Conservation (phyloP, 2,888 invertebrate species). For the Sphaerophoria rueppellii region DNA sequence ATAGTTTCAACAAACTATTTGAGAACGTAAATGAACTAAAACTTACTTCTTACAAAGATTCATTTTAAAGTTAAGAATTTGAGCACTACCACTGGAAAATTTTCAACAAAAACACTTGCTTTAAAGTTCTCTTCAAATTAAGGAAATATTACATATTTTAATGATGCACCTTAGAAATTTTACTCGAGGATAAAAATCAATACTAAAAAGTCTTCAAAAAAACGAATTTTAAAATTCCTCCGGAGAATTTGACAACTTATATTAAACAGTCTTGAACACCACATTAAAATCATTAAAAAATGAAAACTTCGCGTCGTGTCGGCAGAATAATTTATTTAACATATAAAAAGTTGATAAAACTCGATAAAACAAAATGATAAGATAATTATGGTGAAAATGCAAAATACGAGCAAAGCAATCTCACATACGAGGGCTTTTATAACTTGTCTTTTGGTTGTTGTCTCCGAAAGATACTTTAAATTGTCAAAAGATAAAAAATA, state of each 20-base stretch:
- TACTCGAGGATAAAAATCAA: neutral
- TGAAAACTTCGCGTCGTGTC: constrained; percentile 25
- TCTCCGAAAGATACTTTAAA: constrained; percentile 58
- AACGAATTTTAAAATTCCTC: neutral
- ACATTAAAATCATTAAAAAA: constrained; percentile 58
- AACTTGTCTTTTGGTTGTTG: constrained; percentile 30
- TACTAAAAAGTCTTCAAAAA: neutral
- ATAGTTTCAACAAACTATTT: too few species aligned
- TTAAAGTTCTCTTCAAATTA: too few species aligned
- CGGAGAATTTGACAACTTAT: constrained; percentile 35
- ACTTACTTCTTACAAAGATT: too few species aligned
- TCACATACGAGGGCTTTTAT: constrained; percentile 13
- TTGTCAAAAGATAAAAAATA: constrained; percentile 52
- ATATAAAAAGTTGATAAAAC: constrained; percentile 66
- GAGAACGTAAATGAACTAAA: too few species aligned
- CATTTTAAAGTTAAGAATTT: too few species aligned
- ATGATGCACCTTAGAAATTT: neutral
- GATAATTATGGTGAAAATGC: constrained; percentile 66
- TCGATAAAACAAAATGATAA: constrained; percentile 71
- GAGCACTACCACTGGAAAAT: too few species aligned
- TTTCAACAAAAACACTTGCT: too few species aligned
- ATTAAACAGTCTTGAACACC: constrained; percentile 26
- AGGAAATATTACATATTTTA: too few species aligned
- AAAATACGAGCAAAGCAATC: constrained; percentile 49
- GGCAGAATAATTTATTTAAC: constrained; percentile 8